Evolutionary conservation across 1,140 invertebrate genomes (phyloP).

Genomic region (Drosophila tsacasi): DNA sequence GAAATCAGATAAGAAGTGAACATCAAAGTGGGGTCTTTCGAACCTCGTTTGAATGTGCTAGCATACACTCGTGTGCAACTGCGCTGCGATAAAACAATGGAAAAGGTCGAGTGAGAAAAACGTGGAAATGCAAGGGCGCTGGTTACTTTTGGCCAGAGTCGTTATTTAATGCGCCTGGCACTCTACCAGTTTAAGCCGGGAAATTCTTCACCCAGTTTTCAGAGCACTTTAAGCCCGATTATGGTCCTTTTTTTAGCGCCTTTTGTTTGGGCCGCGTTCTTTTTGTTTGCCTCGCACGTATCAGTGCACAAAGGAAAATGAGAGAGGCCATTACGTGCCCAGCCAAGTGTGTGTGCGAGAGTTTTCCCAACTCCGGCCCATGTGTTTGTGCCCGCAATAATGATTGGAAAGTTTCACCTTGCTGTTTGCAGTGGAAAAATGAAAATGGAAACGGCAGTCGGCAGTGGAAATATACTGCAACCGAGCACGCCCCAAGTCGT

Average conservation of each 20-base stretch:
- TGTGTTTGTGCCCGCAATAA: constrained; percentile 66
- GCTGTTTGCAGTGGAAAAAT: constrained; percentile 61
- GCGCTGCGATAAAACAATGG: constrained; percentile 9
- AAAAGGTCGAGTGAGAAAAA: background rate
- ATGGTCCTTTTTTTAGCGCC: constrained; percentile 42
- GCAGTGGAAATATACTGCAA: constrained; percentile 67
- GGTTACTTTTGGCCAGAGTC: constrained; percentile 3
- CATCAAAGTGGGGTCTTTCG: background rate
- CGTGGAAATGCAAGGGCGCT: background rate
- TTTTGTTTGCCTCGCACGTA: constrained; percentile 73
- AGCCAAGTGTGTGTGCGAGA: constrained; percentile 53
- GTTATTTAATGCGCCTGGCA: constrained; percentile 55
- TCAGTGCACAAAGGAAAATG: constrained; percentile 75
- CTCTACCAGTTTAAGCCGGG: background rate
- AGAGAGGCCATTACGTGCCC: constrained; percentile 71
- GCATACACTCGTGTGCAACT: constrained; percentile 3
- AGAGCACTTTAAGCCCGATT: constrained; percentile 68
- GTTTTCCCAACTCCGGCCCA: constrained; percentile 13
- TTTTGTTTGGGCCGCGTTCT: constrained; percentile 61
- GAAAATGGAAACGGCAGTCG: constrained; percentile 46
- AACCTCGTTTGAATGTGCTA: constrained; percentile 9
- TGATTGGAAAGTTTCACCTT: constrained; percentile 80
- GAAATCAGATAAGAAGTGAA: constrained; percentile 59
- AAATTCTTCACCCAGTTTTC: constrained; percentile 34
- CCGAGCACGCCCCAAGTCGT: constrained; percentile 54